Conservation (phyloP, 2,888 invertebrate genomes). For the Adelphocoris suturalis region DNA sequence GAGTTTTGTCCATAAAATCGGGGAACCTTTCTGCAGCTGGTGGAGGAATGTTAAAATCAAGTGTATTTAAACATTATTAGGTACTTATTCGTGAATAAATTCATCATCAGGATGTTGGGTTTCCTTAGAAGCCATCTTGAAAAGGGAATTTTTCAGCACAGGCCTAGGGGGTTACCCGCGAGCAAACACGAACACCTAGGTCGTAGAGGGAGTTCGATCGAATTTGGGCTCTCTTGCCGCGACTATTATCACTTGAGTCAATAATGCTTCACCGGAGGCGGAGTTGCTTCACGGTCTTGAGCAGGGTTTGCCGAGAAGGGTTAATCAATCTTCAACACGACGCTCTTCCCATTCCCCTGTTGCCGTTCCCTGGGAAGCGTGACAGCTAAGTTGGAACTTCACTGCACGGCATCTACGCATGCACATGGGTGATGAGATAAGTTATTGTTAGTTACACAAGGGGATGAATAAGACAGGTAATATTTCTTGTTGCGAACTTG, state of each 20-base stretch:
- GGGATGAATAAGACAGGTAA: too few species aligned
- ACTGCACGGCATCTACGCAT: background rate
- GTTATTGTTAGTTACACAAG: too few species aligned
- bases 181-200: constrained; percentile 22
- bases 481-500: too few species aligned
- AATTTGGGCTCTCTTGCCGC: constrained; percentile 26
- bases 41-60: too few species aligned
- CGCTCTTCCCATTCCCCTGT: background rate
- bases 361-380: background rate
- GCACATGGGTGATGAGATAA: too few species aligned
- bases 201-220: constrained; percentile 2
- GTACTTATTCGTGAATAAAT: too few species aligned
- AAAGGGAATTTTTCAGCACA: background rate
- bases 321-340: constrained; percentile 40
- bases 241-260: constrained; percentile 50
- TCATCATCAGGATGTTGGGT: too few species aligned
- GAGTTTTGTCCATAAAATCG: too few species aligned
- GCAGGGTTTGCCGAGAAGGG: background rate
- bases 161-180: background rate
- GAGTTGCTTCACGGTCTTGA: constrained; percentile 17
- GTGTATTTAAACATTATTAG: too few species aligned
- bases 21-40: too few species aligned
- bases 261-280: constrained; percentile 34
- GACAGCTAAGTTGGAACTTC: constrained; percentile 12
- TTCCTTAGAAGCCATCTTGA: background rate